Evolutionary conservation across 2,113 vertebrate genomes (phyloP).

Genomic region (Nannospalax galili): DNA sequence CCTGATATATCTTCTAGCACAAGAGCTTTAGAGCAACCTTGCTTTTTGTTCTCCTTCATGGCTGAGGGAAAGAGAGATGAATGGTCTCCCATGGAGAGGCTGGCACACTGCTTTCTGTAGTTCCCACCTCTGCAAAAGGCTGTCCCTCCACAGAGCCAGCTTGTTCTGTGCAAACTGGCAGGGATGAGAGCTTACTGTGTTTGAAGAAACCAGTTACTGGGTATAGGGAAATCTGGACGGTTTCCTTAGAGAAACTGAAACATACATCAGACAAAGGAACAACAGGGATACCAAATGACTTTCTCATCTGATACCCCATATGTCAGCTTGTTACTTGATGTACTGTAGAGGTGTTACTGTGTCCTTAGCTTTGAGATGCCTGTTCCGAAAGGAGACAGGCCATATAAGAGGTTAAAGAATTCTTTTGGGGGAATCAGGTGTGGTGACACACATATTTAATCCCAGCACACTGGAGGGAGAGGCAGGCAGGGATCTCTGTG

Average conservation of each 20-base stretch:
- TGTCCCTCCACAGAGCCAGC: not conserved
- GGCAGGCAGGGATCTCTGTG: too few relatives aligned
- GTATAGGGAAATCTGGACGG: slow-evolving; percentile 11
- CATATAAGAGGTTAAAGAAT: not conserved
- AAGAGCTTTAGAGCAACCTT: not conserved
- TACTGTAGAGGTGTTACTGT: not conserved
- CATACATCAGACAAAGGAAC: slow-evolving; percentile 38
- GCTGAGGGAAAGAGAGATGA: not conserved
- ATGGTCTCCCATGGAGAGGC: not conserved
- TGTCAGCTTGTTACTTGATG: not conserved
- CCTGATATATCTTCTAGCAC: slow-evolving; percentile 8
- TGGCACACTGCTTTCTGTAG: slow-evolving; percentile 54
- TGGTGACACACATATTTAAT: too few relatives aligned
- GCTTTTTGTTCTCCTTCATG: slow-evolving; percentile 48
- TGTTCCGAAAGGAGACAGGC: not conserved
- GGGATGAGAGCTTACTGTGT: not conserved
- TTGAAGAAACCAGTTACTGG: slow-evolving; percentile 59
- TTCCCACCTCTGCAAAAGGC: slow-evolving; percentile 29
- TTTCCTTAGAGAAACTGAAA: slow-evolving; percentile 62
- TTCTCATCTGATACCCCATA: not conserved
- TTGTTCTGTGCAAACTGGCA: slow-evolving; percentile 60
- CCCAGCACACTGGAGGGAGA: too few relatives aligned
- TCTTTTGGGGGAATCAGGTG: not conserved
- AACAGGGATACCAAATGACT: not conserved
- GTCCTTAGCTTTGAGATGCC: not conserved